Evolutionary conservation across 2,888 invertebrate genomes (phyloP), one percentile per base, ranked within the genome.

Genomic region (Mythimna ferrago): DNA sequence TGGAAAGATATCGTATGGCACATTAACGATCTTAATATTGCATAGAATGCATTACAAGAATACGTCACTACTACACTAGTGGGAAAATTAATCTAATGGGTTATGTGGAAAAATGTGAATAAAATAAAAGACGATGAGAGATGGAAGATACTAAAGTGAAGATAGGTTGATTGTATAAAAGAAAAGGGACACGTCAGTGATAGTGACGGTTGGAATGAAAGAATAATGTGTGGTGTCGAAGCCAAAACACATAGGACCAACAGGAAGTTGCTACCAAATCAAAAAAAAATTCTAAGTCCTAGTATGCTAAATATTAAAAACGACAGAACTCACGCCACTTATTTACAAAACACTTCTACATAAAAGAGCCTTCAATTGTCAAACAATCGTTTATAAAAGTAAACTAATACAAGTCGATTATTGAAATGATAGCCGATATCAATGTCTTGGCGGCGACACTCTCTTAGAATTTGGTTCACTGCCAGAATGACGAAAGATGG

Each of bases 401-500:
- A 64, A 35, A 57, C 14, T 11, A n/a, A 11, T 35, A 16, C 21
- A 32, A 67, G 5, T 51, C 60, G 16, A 48, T 51, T 10, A 62
- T 53, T 60, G 11, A 26, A 77, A 68, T 58, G 32, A 66, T 68
- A 51, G n/a, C 44, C 35, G 32, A 60, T 48, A 58, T 54, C 53
- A 44, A 73, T 2, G 60, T n/a, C 58, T 73, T 58, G 60, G 64
- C 66, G 60, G 64, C 66, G 69, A 57, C 63, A 10, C 35, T 48
- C 14, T 6, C 10, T 32, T 19, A 16, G n/a, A 32, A 38, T 38
- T 51, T 69, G 60, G 66, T 70, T 21, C 51, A 14, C 56, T 44
- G 63, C 64, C 79, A 82, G 53, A 53, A 11, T 68, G 64, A 63
- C 57, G 48, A 56, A 69, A 73, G 56, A 57, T 26, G 53, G 2